A percentile compares a stretch with the other conserved stretches of the same genome.
These are phyloP conservation scores for Amphilophus citrinellus DNA, from an alignment of 2,113 vertebrate species.

Conservation along the genomic window DNA sequence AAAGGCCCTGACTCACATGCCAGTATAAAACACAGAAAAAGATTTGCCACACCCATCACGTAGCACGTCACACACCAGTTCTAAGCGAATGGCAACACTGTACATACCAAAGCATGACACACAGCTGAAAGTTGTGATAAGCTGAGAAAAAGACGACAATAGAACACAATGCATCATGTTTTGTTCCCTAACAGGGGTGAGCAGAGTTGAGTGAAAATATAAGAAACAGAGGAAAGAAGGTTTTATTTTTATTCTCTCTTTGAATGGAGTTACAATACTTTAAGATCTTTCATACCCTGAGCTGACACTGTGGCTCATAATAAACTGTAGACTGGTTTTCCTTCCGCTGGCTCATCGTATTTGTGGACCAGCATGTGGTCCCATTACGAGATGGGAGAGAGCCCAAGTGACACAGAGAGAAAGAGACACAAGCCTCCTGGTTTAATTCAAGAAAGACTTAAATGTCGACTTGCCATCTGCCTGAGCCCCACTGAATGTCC, in stretches of 20 bases:
- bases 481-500: background rate
- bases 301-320: conserved; percentile 3
- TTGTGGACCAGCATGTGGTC: conserved; percentile 40
- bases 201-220: background rate
- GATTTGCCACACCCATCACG: conserved; percentile 47
- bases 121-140: conserved; percentile 13
- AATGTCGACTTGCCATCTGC: conserved; percentile 19
- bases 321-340: conserved; percentile 43
- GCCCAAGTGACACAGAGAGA: conserved; percentile 9
- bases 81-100: conserved; percentile 12
- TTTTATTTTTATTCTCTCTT: background rate
- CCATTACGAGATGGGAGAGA: conserved; percentile 18
- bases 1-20: conserved; percentile 52
- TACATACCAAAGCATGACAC: conserved; percentile 32
- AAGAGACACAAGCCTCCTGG: background rate
- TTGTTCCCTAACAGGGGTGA: background rate
- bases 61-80: conserved; percentile 36
- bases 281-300: background rate
- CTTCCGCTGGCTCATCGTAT: conserved; percentile 48
- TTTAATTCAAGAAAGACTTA: conserved; percentile 34
- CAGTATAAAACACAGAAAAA: conserved; percentile 42
- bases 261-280: background rate
- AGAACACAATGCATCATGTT: background rate
- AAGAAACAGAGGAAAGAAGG: background rate
- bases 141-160: background rate